Evolutionary conservation across 2,113 vertebrate species (phyloP).

Genomic region (Megaleporinus macrocephalus): DNA sequence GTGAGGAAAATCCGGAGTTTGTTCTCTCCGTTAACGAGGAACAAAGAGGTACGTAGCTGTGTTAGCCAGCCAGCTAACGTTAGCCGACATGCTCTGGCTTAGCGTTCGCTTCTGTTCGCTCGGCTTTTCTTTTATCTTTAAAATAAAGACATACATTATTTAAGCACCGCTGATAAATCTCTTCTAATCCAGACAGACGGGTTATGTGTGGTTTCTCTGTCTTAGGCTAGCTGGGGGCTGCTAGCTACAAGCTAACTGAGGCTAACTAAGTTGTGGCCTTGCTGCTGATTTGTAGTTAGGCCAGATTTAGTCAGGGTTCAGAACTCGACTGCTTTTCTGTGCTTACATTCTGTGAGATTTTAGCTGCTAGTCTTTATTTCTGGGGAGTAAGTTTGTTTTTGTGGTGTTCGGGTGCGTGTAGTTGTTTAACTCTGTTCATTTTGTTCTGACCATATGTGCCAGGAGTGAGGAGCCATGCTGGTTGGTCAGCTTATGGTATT

Average conservation of each 20-base stretch:
- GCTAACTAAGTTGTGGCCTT: background rate
- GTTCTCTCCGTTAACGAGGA: conserved; percentile 47
- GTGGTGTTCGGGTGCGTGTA: too few relatives aligned
- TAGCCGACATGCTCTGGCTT: conserved; percentile 7
- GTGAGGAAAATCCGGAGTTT: background rate
- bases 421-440: too few relatives aligned
- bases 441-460: too few relatives aligned
- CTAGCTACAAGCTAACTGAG: background rate
- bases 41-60: conserved; percentile 53
- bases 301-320: background rate
- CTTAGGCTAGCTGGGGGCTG: too few relatives aligned
- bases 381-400: too few relatives aligned
- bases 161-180: background rate
- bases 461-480: too few relatives aligned
- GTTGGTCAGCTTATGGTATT: too few relatives aligned
- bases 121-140: background rate
- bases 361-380: too few relatives aligned
- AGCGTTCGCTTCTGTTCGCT: background rate
- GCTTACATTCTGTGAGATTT: too few relatives aligned
- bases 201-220: background rate
- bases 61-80: background rate
- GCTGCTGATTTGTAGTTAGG: background rate
- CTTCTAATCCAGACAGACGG: background rate
- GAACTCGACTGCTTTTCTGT: background rate
- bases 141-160: too few relatives aligned